Base-by-base conservation (phyloP, 2,113 vertebrate genomes). In the Petrocephalus zakoni region DNA sequence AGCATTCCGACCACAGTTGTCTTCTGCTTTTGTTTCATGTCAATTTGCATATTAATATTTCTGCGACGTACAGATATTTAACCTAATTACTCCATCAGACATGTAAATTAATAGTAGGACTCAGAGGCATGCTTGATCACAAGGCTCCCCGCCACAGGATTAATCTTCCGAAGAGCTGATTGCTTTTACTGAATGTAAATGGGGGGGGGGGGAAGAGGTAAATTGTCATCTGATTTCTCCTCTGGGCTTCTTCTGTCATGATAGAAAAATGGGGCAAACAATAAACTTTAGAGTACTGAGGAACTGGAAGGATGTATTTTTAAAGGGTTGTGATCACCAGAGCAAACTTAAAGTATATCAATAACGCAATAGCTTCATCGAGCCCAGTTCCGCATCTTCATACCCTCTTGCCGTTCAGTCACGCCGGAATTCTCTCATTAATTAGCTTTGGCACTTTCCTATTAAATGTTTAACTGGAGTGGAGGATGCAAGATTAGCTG, bases 81-180 rank as follows among this genome's bases (percentile, higher is more conserved):
- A 47, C 19, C 55, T 64, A 64, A 87, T 87, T 87, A 61, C n/a
- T 87, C 46, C n/a, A 49, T 89, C 86, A 91, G 78, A 87, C 89
- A 90, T 90, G 88, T 53, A 56, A 89, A 91, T 87, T 88, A 89
- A 92, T 89, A 92, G 89, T 92, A 86, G n/a, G 49, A 81, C 89
- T 83, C 46, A 19, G 90, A 90, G 88, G 91, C 72, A 90, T 89
- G 90, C 89, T 89, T 89, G 91, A 95, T 94, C 86, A 93, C 88
- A 89, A 90, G 89, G 87, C 91, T 88, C 88, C 89, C 88, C 89
- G 83, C 47, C 81, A 92, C 90, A 93, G 90, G 53, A 91, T 92
- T 90, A 88, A 92, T 92, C 91, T 55, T 7, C 68, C 90, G 51
- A 91, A 88, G 58, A 85, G 91, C 88, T 92, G 91, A 94, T 93